Conservation (phyloP, 2,113 vertebrate genomes). For the Trematomus loennbergii region DNA sequence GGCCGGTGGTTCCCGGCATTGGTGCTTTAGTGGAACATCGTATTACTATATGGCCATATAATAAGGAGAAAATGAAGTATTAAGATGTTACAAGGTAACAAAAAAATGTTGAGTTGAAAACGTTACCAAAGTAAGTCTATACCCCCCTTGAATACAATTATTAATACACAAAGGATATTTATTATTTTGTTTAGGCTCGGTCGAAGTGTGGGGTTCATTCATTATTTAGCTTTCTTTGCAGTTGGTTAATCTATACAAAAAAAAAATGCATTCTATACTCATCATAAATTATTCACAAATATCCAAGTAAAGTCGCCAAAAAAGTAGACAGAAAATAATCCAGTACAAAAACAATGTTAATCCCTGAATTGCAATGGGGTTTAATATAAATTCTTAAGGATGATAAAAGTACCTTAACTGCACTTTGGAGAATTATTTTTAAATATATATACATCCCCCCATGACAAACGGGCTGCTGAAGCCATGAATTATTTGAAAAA, state of each 20-base stretch:
- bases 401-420: neutral
- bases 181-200: too few relatives aligned
- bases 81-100: neutral
- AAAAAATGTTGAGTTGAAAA: neutral
- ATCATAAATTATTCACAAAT: too few relatives aligned
- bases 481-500: neutral
- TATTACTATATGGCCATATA: neutral
- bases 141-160: neutral
- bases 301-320: too few relatives aligned
- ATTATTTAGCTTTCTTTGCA: neutral
- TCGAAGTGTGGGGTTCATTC: too few relatives aligned
- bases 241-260: neutral
- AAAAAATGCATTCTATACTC: neutral
- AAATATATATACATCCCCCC: too few relatives aligned
- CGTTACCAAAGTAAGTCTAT: neutral
- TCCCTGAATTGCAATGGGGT: neutral
- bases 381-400: neutral
- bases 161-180: too few relatives aligned
- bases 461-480: neutral
- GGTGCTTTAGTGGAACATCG: neutral
- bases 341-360: neutral
- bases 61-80: neutral
- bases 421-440: neutral
- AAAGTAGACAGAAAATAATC: too few relatives aligned
- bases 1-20: constrained; percentile 16